phyloP scores from a whole-genome alignment of 92 coral and sea anemone species.

The Isaurus tuberculatus region DNA sequence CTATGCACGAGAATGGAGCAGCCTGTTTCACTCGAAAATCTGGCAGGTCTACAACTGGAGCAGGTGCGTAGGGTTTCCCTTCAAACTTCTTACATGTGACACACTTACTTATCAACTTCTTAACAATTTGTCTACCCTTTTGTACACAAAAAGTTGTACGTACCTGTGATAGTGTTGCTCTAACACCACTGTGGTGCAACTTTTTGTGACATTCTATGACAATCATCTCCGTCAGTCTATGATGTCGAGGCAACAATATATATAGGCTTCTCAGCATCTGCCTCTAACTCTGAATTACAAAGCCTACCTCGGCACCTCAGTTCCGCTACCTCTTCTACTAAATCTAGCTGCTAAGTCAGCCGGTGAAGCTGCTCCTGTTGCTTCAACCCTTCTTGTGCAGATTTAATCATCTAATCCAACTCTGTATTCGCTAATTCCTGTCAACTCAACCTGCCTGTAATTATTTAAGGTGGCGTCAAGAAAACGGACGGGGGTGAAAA shows the following conservation, averaged over 20 bases:
- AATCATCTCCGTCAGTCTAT: conserved; percentile 3
- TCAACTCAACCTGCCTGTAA: conserved; percentile 11
- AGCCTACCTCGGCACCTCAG: conserved; percentile 12
- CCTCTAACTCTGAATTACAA: no score
- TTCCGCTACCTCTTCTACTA: not conserved
- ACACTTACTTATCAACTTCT: conserved; percentile 15
- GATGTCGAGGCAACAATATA: conserved; percentile 8
- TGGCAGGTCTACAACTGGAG: not conserved
- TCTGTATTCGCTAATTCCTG: conserved; percentile 10
- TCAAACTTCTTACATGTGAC: no score
- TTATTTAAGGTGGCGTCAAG: no score
- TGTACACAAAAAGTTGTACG: conserved; percentile 14
- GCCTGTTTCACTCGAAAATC: conserved; percentile 28
- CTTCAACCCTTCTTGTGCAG: conserved; percentile 1
- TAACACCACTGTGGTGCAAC: conserved; percentile 17
- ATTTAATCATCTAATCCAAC: conserved; percentile 11
- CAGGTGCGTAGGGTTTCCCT: not conserved
- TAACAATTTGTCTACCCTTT: conserved; percentile 12
- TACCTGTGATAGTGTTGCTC: conserved; percentile 1
- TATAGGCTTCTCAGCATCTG: not conserved
- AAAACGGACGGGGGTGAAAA: no score
- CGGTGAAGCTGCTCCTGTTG: not conserved
- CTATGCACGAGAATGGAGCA: no score
- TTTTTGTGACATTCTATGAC: not conserved
- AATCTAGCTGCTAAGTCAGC: not conserved